Evolutionary conservation across 2,113 vertebrate genomes (phyloP).

Genomic region (Sebastes schlegelii): DNA sequence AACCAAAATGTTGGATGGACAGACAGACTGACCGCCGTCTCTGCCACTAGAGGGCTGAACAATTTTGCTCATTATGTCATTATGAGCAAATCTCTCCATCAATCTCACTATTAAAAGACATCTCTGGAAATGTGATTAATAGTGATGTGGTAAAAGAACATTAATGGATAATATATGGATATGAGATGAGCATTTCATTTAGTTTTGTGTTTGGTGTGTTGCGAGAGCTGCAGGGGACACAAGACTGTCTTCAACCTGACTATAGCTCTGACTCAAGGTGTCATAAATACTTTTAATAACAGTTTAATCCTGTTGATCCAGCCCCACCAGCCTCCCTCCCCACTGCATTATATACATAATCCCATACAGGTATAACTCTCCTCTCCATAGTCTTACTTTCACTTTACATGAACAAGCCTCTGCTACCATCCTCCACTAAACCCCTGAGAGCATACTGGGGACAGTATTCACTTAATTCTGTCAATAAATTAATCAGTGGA

Average conservation of each 20-base stretch:
- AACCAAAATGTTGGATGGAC: neutral
- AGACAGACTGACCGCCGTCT: neutral
- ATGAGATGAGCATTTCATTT: neutral
- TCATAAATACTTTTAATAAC: conserved; percentile 68
- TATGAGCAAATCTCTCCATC: neutral
- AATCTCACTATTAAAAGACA: neutral
- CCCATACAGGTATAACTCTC: conserved; percentile 21
- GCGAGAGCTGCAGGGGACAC: neutral
- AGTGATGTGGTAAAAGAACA: neutral
- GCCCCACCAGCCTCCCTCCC: conserved; percentile 24
- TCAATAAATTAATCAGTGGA: neutral
- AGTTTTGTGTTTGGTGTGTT: neutral
- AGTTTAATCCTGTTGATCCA: conserved; percentile 72
- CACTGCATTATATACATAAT: conserved; percentile 46
- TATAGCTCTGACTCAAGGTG: conserved; percentile 54
- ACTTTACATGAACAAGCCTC: conserved; percentile 4
- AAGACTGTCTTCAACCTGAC: conserved; percentile 22
- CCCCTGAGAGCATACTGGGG: neutral
- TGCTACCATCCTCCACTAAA: neutral
- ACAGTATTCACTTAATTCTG: neutral
- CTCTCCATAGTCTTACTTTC: conserved; percentile 34
- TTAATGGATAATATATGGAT: neutral
- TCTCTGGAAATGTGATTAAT: neutral
- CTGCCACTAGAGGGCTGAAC: conserved; percentile 7
- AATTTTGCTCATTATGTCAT: neutral